These are phyloP conservation scores for Mixornis gularis DNA, from an alignment of 2,113 vertebrate genomes.

Conservation along the genomic window DNA sequence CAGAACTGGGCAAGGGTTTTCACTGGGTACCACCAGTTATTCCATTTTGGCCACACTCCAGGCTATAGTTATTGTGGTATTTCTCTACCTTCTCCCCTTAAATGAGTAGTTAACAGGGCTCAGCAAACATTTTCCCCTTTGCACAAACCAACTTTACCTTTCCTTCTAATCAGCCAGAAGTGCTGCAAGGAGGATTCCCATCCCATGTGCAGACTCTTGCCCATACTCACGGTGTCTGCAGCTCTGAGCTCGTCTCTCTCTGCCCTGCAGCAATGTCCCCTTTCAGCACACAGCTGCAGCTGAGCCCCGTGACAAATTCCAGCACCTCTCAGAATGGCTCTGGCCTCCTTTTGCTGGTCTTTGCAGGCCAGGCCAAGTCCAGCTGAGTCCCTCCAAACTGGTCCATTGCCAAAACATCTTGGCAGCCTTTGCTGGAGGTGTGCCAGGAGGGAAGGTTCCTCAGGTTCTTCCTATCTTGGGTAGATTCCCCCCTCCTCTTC, in stretches of 20 bases:
- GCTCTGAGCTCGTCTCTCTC: neutral
- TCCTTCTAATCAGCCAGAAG: neutral
- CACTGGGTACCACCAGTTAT: neutral
- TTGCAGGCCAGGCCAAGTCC: conserved; percentile 1
- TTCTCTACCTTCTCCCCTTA: neutral
- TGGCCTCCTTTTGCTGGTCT: neutral
- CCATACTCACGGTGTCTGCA: neutral
- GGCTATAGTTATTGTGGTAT: neutral
- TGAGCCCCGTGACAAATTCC: neutral
- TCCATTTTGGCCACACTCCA: neutral
- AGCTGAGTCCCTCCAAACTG: neutral
- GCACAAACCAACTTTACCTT: accelerated
- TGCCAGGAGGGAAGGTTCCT: neutral
- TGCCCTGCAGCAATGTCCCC: neutral
- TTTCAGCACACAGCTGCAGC: neutral
- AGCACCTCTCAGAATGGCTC: neutral
- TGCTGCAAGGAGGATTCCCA: neutral
- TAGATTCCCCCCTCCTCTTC: neutral
- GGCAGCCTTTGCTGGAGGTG: neutral
- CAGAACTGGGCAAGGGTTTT: neutral
- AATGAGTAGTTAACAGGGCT: neutral
- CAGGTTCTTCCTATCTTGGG: conserved; percentile 4
- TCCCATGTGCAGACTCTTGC: accelerated
- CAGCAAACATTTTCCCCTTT: neutral
- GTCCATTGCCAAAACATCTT: neutral